These are phyloP conservation scores for Scaptomyza montana DNA, from an alignment of 1,140 invertebrate species.

Conservation along the genomic window DNA sequence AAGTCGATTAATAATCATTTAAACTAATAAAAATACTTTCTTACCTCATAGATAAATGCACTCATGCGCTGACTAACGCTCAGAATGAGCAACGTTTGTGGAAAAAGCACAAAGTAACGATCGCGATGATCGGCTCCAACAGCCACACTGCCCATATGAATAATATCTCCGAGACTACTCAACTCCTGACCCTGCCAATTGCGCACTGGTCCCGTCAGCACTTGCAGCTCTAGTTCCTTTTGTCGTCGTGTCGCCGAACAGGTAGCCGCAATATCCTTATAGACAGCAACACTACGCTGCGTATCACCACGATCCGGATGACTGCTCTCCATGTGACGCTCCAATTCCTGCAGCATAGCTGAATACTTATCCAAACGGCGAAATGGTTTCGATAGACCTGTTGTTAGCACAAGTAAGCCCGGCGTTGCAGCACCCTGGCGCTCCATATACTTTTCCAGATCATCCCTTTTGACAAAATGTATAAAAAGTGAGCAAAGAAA, in stretches of 20 bases:
- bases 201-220: conserved; percentile 95
- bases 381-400: conserved; percentile 97
- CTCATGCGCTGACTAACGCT: conserved; percentile 95
- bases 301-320: conserved; percentile 98
- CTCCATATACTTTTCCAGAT: conserved; percentile 94
- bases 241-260: conserved; percentile 94
- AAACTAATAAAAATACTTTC: background rate
- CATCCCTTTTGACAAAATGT: conserved; percentile 86
- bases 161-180: conserved; percentile 85
- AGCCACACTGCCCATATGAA: conserved; percentile 95
- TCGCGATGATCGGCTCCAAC: conserved; percentile 92
- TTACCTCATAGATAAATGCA: conserved; percentile 97
- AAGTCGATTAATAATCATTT: too few relatives aligned
- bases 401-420: conserved; percentile 94
- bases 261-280: conserved; percentile 95
- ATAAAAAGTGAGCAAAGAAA: background rate
- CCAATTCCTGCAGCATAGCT: conserved; percentile 96
- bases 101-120: conserved; percentile 96
- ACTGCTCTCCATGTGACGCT: conserved; percentile 96
- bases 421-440: conserved; percentile 91
- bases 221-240: conserved; percentile 97
- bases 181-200: conserved; percentile 97
- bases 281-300: conserved; percentile 96
- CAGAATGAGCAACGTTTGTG: conserved; percentile 93
- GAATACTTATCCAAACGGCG: conserved; percentile 97